These are phyloP conservation scores for Enhydra lutris DNA, from an alignment of 2,113 vertebrate species.

Conservation along the genomic window DNA sequence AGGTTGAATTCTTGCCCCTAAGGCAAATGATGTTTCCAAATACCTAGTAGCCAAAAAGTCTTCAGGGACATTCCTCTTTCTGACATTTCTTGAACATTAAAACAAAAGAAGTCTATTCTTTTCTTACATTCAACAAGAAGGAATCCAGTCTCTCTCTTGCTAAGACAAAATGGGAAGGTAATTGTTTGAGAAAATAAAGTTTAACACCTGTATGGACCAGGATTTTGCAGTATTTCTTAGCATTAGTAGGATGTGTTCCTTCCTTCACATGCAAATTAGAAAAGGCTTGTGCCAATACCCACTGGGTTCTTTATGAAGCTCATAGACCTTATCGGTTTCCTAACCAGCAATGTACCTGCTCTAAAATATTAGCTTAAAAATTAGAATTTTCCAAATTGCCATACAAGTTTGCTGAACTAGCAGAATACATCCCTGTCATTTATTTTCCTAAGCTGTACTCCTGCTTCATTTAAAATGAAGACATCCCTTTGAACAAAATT, in stretches of 20 bases:
- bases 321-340: neutral
- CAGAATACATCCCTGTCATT: constrained; percentile 29
- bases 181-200: neutral
- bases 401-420: constrained; percentile 39
- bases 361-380: neutral
- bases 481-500: constrained; percentile 64
- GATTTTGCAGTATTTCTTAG: neutral
- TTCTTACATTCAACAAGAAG: neutral
- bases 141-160: neutral
- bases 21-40: constrained; percentile 27
- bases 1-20: neutral
- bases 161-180: constrained; percentile 16
- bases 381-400: constrained; percentile 48
- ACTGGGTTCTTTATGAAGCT: constrained; percentile 48
- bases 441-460: constrained; percentile 44
- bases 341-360: constrained; percentile 26
- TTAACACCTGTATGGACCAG: neutral
- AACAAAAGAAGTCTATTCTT: neutral
- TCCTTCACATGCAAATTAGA: neutral
- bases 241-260: neutral
- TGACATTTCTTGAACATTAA: neutral
- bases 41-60: neutral
- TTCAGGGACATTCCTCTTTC: neutral
- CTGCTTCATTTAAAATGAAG: constrained; percentile 71
- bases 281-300: neutral